phyloP scores from a whole-genome alignment of 1,140 invertebrate species.

The Drosophila carrolli region DNA sequence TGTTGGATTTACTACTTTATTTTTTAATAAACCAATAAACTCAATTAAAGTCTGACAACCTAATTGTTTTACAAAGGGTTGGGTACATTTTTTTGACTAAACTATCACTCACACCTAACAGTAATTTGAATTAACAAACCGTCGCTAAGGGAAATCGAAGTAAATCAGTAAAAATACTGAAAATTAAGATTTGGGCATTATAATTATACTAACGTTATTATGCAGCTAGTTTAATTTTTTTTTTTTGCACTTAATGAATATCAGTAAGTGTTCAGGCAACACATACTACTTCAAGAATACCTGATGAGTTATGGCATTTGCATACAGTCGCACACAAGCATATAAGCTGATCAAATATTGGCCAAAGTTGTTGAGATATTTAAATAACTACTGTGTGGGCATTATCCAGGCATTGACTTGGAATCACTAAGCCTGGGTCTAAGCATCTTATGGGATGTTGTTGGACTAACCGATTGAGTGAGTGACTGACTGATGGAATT shows the following conservation, averaged over 20 bases:
- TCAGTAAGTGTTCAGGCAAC: neutral
- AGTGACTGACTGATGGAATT: slow-evolving; percentile 35
- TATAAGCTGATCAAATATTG: slow-evolving; percentile 65
- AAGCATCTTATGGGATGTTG: slow-evolving; percentile 23
- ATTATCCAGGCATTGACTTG: slow-evolving; percentile 32
- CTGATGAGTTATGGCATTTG: slow-evolving; percentile 54
- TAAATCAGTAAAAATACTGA: neutral
- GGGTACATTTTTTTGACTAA: neutral
- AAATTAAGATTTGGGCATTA: neutral
- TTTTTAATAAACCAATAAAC: neutral
- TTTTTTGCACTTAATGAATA: neutral
- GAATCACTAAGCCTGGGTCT: slow-evolving; percentile 7
- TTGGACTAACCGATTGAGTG: slow-evolving; percentile 30
- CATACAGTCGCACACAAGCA: slow-evolving; percentile 39
- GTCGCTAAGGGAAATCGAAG: neutral
- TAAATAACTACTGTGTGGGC: slow-evolving; percentile 65
- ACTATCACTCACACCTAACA: neutral
- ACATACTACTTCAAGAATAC: slow-evolving; percentile 25
- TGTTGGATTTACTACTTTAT: neutral
- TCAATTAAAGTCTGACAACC: neutral
- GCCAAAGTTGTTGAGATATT: slow-evolving; percentile 54
- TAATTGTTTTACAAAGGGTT: neutral
- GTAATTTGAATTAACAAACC: neutral
- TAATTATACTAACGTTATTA: neutral
- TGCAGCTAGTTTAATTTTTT: neutral